Conservation (phyloP, 30 jellyfish, hydroid and myxozoan genomes). For the Chrysaora quinquecirrha region DNA sequence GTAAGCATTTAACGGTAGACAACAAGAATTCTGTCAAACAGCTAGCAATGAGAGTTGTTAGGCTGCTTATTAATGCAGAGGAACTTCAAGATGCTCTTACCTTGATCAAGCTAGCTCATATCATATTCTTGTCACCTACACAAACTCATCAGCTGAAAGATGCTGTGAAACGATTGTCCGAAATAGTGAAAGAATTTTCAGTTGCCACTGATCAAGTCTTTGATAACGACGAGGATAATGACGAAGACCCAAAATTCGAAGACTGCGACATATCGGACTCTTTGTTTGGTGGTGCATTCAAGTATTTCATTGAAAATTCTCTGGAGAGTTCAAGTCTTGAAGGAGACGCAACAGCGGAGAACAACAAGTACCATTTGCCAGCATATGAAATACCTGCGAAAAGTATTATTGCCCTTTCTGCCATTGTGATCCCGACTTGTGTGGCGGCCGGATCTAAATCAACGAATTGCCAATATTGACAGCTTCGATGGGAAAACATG, state of each 20-base stretch:
- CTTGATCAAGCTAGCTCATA: no score
- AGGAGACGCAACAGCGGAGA: no score
- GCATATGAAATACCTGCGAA: no score
- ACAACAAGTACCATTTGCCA: no score
- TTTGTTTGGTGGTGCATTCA: neutral
- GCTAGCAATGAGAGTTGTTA: constrained; percentile 21
- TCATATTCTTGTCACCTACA: neutral
- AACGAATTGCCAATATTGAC: neutral
- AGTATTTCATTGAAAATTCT: neutral
- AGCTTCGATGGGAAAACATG: neutral
- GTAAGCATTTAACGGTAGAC: neutral
- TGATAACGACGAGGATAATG: neutral
- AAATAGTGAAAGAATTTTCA: neutral
- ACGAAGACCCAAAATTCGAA: neutral
- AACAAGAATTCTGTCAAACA: neutral
- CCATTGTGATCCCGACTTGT: neutral
- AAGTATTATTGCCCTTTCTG: neutral
- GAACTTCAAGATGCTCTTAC: constrained; percentile 3
- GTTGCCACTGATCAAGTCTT: no score
- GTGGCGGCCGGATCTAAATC: no score
- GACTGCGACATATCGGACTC: no score
- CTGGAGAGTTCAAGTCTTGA: neutral
- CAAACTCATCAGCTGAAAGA: neutral
- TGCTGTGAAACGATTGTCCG: neutral
- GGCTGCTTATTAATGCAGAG: neutral